phyloP scores from a whole-genome alignment of 1,140 invertebrate genomes.

The Branchinecta lynchi region DNA sequence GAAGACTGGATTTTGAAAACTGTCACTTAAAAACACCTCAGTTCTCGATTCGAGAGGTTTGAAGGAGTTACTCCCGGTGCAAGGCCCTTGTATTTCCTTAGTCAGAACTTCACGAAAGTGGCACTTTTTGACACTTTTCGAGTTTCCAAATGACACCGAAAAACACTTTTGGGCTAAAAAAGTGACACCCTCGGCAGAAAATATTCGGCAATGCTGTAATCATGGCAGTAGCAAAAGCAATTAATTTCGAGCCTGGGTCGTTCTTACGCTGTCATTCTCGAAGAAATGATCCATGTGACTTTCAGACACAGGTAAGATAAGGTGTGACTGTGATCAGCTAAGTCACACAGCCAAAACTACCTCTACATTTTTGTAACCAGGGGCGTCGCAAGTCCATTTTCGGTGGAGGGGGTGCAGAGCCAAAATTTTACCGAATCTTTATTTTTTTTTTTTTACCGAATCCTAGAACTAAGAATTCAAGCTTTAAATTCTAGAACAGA shows the following conservation, averaged over 20 bases:
- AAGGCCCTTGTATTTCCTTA: background rate
- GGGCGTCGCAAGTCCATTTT: too few species aligned
- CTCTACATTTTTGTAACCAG: background rate
- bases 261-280: background rate
- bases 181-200: background rate
- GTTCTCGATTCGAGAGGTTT: background rate
- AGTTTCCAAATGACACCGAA: background rate
- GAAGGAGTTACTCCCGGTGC: background rate
- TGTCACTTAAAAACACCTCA: slow-evolving; percentile 1
- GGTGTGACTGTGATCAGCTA: background rate
- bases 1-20: background rate
- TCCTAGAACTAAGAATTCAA: too few species aligned
- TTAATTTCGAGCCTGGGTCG: background rate
- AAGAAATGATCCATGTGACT: background rate
- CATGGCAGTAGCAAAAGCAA: background rate
- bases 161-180: background rate
- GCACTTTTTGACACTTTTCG: background rate
- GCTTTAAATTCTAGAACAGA: too few species aligned
- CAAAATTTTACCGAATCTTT: too few species aligned
- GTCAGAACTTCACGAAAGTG: background rate
- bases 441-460: too few species aligned
- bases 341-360: background rate
- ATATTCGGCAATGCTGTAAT: background rate
- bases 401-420: too few species aligned
- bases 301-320: background rate